Evolutionary conservation across 1,140 invertebrate species (phyloP), one percentile per base, ranked within the genome.

Genomic region (Heliothis subflexa): DNA sequence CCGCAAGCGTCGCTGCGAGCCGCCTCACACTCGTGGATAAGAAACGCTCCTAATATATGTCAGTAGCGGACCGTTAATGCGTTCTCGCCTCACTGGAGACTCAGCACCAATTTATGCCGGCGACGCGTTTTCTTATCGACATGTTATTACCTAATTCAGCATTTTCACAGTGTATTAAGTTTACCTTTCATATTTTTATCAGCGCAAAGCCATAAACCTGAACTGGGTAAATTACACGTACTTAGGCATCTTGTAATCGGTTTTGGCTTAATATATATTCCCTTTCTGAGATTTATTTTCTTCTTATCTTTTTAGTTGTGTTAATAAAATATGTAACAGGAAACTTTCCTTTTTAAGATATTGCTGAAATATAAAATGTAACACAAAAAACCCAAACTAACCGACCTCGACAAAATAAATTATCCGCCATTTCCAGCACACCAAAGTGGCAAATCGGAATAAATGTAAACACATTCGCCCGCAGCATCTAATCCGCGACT

Each of bases 81-180:
- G 79, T 78, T 79, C 80, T 83, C 88, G 85, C 80, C 82, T 89
- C 85, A 88, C 81, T 90, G 87, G 85, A 88, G 83, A 78, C 81
- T 86, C 85, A 82, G 80, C 84, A 80, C 85, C 89, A 89, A 91
- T 90, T 88, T 91, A 86, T 87, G 86, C 87, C 83, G 84, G 79
- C 83, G 78, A 82, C 81, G 86, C 88, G 80, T 88, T 91, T 88
- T 88, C 88, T 89, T 91, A 91, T 90, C 89, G 81, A 84, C 81
- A 68, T 84, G 82, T 83, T 87, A 81, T 85, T 83, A 85, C 85
- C 83, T 88, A 91, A 90, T 89, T 86, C 85, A 82, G 78, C 81
- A 79, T 86, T 90, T 89, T 89, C 82, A 83, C 87, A 84, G 76
- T 85, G 83, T 81, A 85, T 88, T 88, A 85, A 81, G 62, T 70